Conservation (phyloP, 2,797 vertebrate species). For the Microhierax caerulescens region DNA sequence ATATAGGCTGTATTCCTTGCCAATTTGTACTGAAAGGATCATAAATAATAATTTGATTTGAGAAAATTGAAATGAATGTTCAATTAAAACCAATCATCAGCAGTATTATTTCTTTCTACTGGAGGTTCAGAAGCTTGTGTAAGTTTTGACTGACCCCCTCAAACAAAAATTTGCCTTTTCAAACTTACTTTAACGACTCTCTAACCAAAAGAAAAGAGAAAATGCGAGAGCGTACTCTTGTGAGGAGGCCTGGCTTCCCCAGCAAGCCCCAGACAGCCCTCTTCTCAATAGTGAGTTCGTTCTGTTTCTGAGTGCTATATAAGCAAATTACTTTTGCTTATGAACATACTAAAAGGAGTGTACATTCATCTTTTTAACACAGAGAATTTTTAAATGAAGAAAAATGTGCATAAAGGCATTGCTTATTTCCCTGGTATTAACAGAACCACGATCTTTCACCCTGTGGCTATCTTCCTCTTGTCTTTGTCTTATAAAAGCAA, state of each 20-base stretch:
- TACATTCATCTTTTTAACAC: neutral
- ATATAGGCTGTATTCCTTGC: neutral
- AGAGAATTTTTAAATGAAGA: neutral
- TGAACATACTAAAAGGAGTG: neutral
- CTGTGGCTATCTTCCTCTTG: neutral
- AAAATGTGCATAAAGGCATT: neutral
- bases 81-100: neutral
- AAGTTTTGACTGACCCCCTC: neutral
- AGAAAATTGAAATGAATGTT: neutral
- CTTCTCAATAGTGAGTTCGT: neutral
- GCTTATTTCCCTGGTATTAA: neutral
- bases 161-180: neutral
- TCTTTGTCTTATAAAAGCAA: neutral
- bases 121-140: neutral
- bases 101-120: neutral
- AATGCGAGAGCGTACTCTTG: neutral
- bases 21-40: neutral
- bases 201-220: neutral
- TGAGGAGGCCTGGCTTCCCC: neutral
- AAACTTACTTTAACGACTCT: neutral
- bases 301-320: neutral
- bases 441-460: neutral
- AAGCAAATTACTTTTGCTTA: neutral
- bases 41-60: neutral
- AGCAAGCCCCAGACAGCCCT: neutral